phyloP scores from a whole-genome alignment of 1,140 invertebrate genomes.

The Phocides pigmalion region DNA sequence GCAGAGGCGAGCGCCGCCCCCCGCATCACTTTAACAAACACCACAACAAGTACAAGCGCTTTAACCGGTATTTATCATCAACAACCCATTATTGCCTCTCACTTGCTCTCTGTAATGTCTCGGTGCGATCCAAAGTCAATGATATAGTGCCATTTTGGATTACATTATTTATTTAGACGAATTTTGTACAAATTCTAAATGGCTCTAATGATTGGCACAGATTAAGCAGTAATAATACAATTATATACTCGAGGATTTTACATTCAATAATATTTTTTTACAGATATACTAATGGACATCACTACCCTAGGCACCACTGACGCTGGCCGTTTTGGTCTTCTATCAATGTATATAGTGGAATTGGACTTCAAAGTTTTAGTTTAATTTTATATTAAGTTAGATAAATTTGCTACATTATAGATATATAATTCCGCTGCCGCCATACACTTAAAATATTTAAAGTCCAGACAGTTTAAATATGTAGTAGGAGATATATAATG shows the following conservation, averaged over 20 bases:
- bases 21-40: slow-evolving; percentile 71
- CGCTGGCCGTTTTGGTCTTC: slow-evolving; percentile 47
- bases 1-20: slow-evolving; percentile 62
- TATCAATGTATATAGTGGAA: slow-evolving; percentile 62
- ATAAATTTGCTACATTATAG: slow-evolving; percentile 21
- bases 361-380: slow-evolving; percentile 44
- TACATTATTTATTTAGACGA: too few relatives aligned
- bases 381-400: slow-evolving; percentile 20
- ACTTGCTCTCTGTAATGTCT: too few relatives aligned
- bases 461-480: slow-evolving; percentile 18
- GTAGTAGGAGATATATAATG: slow-evolving; percentile 18
- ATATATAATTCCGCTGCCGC: slow-evolving; percentile 29
- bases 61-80: slow-evolving; percentile 63
- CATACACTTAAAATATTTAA: slow-evolving; percentile 5
- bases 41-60: slow-evolving; percentile 76
- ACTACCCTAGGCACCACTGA: slow-evolving; percentile 76
- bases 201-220: too few relatives aligned
- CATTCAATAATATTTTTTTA: too few relatives aligned
- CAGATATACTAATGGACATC: slow-evolving; percentile 70
- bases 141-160: too few relatives aligned
- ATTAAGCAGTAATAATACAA: too few relatives aligned
- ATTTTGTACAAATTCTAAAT: too few relatives aligned
- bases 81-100: background rate
- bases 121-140: too few relatives aligned
- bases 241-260: too few relatives aligned